Conservation (phyloP, 2,113 vertebrate genomes). For the Herpetotheres cachinnans region DNA sequence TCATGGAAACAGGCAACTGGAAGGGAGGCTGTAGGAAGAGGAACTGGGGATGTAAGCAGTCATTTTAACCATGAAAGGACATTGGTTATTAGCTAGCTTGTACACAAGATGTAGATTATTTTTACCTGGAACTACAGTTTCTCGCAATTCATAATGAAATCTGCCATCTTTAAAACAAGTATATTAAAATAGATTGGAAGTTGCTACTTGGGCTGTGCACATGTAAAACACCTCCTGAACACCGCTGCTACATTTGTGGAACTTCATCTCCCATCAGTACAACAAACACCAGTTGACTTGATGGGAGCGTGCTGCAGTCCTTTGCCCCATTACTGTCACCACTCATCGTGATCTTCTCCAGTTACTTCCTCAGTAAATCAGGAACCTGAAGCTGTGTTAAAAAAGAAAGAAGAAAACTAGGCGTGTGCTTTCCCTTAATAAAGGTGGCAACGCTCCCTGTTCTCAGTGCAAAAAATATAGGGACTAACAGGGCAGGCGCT, state of each 20-base stretch:
- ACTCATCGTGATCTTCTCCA: not conserved
- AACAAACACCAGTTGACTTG: not conserved
- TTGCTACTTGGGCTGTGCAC: not conserved
- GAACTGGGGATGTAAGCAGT: not conserved
- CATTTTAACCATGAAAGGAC: not conserved
- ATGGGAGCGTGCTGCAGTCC: not conserved
- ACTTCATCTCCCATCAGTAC: not conserved
- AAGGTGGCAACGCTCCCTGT: not conserved
- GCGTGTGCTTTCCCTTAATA: not conserved
- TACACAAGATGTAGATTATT: not conserved
- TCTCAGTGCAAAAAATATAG: not conserved
- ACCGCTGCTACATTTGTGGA: not conserved
- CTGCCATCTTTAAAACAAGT: not conserved
- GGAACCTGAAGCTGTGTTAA: not conserved
- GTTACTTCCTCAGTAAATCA: not conserved
- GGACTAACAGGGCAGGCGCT: not conserved
- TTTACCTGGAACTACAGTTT: not conserved
- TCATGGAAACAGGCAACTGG: not conserved
- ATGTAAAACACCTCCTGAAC: not conserved
- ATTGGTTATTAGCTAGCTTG: not conserved
- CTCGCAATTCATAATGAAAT: not conserved
- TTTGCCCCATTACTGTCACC: not conserved
- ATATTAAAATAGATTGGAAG: not conserved
- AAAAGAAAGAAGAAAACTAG: not conserved
- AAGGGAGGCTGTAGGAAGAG: constrained; percentile 18